Conservation (phyloP, 2,888 invertebrate genomes). For the Masnerella sp. region DNA sequence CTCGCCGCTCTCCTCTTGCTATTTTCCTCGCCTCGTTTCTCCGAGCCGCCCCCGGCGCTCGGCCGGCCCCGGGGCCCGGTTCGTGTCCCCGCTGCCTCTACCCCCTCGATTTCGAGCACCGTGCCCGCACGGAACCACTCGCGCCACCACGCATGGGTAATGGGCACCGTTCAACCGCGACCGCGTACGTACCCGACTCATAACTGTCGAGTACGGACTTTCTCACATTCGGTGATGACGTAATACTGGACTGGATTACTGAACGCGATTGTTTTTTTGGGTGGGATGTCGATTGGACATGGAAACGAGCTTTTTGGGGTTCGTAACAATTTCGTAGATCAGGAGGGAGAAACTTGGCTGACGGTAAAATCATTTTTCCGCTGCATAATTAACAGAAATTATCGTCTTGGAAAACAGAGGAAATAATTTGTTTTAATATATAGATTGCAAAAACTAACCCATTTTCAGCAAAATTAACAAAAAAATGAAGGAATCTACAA, state of each 20-base stretch:
- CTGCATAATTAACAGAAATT: too few relatives aligned
- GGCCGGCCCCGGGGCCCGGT: conserved; percentile 37
- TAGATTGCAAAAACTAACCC: too few relatives aligned
- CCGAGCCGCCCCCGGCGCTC: conserved; percentile 42
- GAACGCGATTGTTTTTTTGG: neutral
- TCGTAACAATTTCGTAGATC: too few relatives aligned
- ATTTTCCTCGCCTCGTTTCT: conserved; percentile 64
- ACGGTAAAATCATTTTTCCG: too few relatives aligned
- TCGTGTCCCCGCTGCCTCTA: conserved; percentile 47
- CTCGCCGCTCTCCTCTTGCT: conserved; percentile 70
- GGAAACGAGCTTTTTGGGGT: neutral
- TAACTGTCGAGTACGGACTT: conserved; percentile 44
- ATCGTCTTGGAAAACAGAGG: too few relatives aligned
- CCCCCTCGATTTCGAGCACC: conserved; percentile 47
- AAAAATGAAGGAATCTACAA: too few relatives aligned
- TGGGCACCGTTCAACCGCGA: conserved; percentile 17
- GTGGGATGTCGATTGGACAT: neutral
- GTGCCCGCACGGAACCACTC: conserved; percentile 55
- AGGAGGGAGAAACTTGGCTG: too few relatives aligned
- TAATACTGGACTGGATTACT: conserved; percentile 1
- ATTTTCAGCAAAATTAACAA: too few relatives aligned
- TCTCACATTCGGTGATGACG: conserved; percentile 26
- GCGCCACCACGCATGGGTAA: conserved; percentile 51
- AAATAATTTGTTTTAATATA: too few relatives aligned
- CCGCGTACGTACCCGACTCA: conserved; percentile 36